Percentiles rank a stretch among this genome's conserved stretches.
phyloP scores from a whole-genome alignment of 1,140 invertebrate genomes.

The Arctopsyche grandis region DNA sequence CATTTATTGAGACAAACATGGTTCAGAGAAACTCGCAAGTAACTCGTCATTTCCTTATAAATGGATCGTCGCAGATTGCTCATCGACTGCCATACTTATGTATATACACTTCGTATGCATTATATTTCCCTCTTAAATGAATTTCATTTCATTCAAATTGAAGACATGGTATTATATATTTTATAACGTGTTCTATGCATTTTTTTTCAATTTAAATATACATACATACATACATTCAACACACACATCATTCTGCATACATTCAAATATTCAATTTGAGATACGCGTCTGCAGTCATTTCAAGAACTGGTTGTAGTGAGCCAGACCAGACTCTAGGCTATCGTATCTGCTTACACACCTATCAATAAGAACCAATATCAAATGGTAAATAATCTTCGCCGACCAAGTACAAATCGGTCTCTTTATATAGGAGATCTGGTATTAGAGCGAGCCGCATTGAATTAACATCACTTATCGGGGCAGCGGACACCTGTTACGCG shows the following conservation, averaged over 20 bases:
- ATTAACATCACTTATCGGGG: constrained; percentile 43
- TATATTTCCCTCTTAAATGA: neutral
- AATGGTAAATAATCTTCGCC: constrained; percentile 41
- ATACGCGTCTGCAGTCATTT: neutral
- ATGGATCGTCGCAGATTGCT: neutral
- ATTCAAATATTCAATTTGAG: neutral
- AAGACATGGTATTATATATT: too few species aligned
- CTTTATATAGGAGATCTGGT: constrained; percentile 41
- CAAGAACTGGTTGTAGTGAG: neutral
- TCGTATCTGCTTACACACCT: constrained; percentile 20
- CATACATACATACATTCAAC: too few species aligned
- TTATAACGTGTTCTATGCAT: too few species aligned
- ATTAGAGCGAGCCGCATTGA: constrained; percentile 41
- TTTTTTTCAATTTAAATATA: too few species aligned
- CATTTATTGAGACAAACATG: constrained; percentile 30
- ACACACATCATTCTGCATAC: too few species aligned
- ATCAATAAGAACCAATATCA: constrained; percentile 42
- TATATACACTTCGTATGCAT: neutral
- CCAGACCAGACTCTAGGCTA: neutral
- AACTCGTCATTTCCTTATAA: constrained; percentile 30
- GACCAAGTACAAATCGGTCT: constrained; percentile 43
- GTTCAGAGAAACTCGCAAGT: constrained; percentile 32
- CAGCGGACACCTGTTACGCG: constrained; percentile 37
- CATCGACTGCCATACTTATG: neutral
- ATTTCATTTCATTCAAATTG: too few species aligned